These are phyloP conservation scores for Betta splendens DNA, from an alignment of 2,797 vertebrate genomes.

Conservation along the genomic window DNA sequence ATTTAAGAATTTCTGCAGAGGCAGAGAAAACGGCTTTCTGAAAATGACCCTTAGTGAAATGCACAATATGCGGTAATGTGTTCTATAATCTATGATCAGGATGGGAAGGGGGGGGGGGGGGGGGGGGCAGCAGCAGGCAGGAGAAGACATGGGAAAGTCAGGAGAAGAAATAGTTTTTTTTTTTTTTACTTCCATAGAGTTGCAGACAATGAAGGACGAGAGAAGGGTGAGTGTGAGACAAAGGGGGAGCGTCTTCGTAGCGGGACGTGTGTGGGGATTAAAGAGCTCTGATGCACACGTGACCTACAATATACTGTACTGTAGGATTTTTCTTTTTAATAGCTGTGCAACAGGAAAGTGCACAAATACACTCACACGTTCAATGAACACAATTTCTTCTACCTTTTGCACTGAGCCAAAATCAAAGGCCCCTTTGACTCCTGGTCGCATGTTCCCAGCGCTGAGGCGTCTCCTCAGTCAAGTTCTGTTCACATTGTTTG, in stretches of 20 bases:
- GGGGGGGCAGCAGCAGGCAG: slow-evolving; percentile 70
- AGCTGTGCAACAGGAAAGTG: too few relatives aligned
- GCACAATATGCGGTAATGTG: slow-evolving; percentile 70
- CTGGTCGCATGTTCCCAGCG: slow-evolving; percentile 68
- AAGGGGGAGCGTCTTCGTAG: not conserved
- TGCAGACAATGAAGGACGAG: slow-evolving; percentile 24
- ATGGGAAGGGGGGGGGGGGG: slow-evolving; percentile 53
- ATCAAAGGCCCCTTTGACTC: slow-evolving; percentile 50
- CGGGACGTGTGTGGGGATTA: not conserved
- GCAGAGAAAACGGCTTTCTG: slow-evolving; percentile 72
- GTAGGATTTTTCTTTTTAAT: too few relatives aligned
- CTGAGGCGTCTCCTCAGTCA: slow-evolving; percentile 73
- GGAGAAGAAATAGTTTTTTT: slow-evolving; percentile 38
- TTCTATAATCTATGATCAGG: slow-evolving; percentile 68
- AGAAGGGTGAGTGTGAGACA: slow-evolving; percentile 19
- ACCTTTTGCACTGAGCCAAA: slow-evolving; percentile 16
- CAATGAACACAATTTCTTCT: slow-evolving; percentile 35
- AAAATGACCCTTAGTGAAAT: slow-evolving; percentile 76
- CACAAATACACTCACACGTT: too few relatives aligned
- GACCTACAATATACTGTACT: too few relatives aligned
- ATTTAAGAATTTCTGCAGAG: slow-evolving; percentile 85
- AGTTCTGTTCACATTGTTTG: slow-evolving; percentile 77
- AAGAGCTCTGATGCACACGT: not conserved
- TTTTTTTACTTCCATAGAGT: slow-evolving; percentile 29
- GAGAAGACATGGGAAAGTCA: slow-evolving; percentile 31